phyloP scores from a whole-genome alignment of 2,888 invertebrate species.

The Eledone cirrhosa region DNA sequence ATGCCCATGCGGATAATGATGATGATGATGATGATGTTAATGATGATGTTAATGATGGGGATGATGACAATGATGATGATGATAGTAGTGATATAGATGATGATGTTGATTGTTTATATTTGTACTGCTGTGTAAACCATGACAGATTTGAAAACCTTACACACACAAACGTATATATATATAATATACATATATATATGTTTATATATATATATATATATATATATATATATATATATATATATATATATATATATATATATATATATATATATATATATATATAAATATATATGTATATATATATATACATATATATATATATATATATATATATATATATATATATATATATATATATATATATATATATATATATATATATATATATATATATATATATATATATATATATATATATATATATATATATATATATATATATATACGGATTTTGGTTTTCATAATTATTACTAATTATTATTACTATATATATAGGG shows the following conservation, averaged over 20 bases:
- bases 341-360: neutral
- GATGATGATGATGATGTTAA: too few relatives aligned
- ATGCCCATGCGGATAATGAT: too few relatives aligned
- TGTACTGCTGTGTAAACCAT: too few relatives aligned
- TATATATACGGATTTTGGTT: neutral
- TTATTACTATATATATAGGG: too few relatives aligned
- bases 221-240: neutral
- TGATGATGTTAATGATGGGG: too few relatives aligned
- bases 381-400: too few relatives aligned
- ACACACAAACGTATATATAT: neutral
- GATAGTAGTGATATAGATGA: too few relatives aligned
- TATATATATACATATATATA: neutral
- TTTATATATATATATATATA: neutral
- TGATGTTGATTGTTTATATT: too few relatives aligned
- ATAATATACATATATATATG: neutral
- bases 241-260: neutral
- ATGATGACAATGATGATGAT: too few relatives aligned
- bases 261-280: slow-evolving; percentile 11
- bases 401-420: neutral
- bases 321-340: neutral
- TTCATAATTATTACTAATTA: neutral
- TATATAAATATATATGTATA: neutral
- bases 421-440: too few relatives aligned
- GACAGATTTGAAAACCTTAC: neutral
- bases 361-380: neutral